Evolutionary conservation across 2,113 vertebrate genomes (phyloP).

Genomic region (Stegostoma tigrinum): DNA sequence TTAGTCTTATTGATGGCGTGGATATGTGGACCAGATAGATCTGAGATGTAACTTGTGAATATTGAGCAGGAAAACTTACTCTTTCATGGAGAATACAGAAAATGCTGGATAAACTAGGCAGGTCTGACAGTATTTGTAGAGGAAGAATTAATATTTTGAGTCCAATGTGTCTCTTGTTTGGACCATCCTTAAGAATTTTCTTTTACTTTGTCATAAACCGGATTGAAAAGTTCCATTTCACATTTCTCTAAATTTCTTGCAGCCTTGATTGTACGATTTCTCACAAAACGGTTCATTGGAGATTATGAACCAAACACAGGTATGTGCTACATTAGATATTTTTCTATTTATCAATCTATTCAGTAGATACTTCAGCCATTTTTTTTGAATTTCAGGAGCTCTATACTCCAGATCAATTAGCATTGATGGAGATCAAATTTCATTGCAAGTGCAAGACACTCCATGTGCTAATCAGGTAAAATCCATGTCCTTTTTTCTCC

Average conservation of each 20-base stretch:
- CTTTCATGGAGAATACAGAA: not conserved
- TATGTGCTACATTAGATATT: constrained; percentile 47
- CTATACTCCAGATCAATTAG: constrained; percentile 81
- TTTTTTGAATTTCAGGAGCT: constrained; percentile 59
- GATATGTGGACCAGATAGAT: not conserved
- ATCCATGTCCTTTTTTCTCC: not conserved
- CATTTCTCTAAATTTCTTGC: constrained; percentile 43
- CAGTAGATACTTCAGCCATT: constrained; percentile 48
- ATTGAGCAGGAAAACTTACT: not conserved
- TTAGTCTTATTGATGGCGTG: not conserved
- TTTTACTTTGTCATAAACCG: too few relatives aligned
- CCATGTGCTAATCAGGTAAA: constrained; percentile 82
- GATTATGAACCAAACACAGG: constrained; percentile 90
- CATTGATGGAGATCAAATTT: constrained; percentile 80
- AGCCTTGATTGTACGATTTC: constrained; percentile 82
- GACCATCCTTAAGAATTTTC: too few relatives aligned
- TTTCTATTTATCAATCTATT: constrained; percentile 38
- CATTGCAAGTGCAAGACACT: constrained; percentile 84
- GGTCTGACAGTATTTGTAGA: too few relatives aligned
- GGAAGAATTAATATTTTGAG: too few relatives aligned
- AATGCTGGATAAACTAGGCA: too few relatives aligned
- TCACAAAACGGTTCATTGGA: constrained; percentile 86
- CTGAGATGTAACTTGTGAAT: not conserved
- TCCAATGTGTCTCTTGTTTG: too few relatives aligned
- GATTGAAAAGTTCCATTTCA: not conserved